phyloP scores from a whole-genome alignment of 2,888 invertebrate genomes.

The Eupithecia insigniata region DNA sequence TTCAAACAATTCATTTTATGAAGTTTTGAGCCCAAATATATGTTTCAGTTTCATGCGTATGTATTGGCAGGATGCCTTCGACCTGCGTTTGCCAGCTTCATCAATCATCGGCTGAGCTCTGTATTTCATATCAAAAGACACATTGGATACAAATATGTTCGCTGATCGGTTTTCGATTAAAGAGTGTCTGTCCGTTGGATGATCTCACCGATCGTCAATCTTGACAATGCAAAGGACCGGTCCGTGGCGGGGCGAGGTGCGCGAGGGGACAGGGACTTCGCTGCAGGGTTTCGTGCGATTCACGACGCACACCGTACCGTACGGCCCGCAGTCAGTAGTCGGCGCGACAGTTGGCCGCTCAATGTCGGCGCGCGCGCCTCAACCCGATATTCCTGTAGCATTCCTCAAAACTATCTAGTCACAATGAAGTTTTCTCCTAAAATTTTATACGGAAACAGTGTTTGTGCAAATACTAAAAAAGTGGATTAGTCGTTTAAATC shows the following conservation, averaged over 20 bases:
- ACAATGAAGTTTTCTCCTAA: slow-evolving; percentile 67
- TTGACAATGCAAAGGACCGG: slow-evolving; percentile 83
- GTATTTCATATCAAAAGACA: neutral
- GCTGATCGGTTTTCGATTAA: slow-evolving; percentile 65
- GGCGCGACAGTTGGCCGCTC: slow-evolving; percentile 77
- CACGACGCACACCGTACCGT: slow-evolving; percentile 64
- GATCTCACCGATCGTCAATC: slow-evolving; percentile 82
- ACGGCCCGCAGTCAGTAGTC: slow-evolving; percentile 64
- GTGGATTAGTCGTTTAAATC: slow-evolving; percentile 61
- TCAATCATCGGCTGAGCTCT: neutral
- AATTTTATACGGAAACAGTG: slow-evolving; percentile 50
- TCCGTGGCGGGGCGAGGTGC: slow-evolving; percentile 64
- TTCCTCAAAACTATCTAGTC: slow-evolving; percentile 69
- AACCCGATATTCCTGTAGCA: slow-evolving; percentile 58
- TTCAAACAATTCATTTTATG: slow-evolving; percentile 35
- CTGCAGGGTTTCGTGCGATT: slow-evolving; percentile 78
- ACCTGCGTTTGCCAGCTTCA: neutral
- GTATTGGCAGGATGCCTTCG: neutral
- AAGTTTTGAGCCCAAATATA: slow-evolving; percentile 14
- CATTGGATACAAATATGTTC: slow-evolving; percentile 40
- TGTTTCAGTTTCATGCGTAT: neutral
- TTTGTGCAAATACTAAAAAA: slow-evolving; percentile 62
- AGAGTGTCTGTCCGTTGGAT: slow-evolving; percentile 68
- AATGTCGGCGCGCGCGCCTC: slow-evolving; percentile 79
- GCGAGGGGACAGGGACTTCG: slow-evolving; percentile 66